Base-by-base conservation (phyloP, 1,140 invertebrate species). In the Formica selysi region DNA sequence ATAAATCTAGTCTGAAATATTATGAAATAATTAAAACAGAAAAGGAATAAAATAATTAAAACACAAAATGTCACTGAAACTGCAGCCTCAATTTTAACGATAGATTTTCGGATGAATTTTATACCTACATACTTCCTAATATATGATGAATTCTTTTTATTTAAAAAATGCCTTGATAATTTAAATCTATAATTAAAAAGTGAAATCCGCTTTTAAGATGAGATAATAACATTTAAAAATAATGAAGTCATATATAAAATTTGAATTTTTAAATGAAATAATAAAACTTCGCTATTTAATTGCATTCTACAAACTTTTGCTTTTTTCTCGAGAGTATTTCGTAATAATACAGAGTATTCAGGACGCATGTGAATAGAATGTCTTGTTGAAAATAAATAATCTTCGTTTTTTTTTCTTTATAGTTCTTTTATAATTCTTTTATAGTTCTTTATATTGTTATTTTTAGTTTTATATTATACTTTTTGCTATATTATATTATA, bases 201-300 rank as follows among this genome's bases (percentile, higher is more conserved):
- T 29, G 29, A 29, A 48, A 29, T 48, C 16, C 3, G 6, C 1
- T 26, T 16, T 67, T 13, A 67, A 67, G 3, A 16, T 51, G 48
- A 51, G 48, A 22, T 41, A 36, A 8, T 3, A 29, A 29, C 0
- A 29, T 70, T 70, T 8, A 70, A 70, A 68, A 26, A 44, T 22
- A 22, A 22, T 22, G 22, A 22, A 22, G 11, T 51, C 4, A 51
- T 51, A 51, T 51, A 51, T 19, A 19, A 51, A 16, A 51, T 51
- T 1, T 51, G 48, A 51, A 51, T 51, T 19, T 4, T 74, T 7
- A 16, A 59, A 13, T 10, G 13, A 19, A 22, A 13, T 11, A 26
- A n/a, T 38, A 38, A 57, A 6, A 36, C 32, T 6, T 26, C 57
- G 11, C 54, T 73, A 74, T n/a, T 74, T 74, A 74, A 74, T 22